Conservation (phyloP, 2,113 vertebrate species). For the Neotoma lepida region DNA sequence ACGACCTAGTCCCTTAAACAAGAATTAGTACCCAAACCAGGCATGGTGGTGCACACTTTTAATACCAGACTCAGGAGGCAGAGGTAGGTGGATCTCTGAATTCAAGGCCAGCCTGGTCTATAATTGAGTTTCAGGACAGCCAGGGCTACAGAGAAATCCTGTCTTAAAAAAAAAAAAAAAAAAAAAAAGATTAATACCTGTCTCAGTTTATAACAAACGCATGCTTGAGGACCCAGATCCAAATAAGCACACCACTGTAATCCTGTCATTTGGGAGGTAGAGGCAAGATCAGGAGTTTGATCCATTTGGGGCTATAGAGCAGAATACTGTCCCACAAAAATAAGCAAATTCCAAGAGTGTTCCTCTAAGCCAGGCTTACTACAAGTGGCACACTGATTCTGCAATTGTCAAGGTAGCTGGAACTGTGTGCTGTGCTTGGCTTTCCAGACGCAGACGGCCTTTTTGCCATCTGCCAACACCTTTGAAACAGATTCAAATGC, state of each 20-base stretch:
- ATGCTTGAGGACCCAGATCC: neutral
- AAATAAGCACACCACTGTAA: neutral
- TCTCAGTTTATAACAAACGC: slow-evolving; percentile 18
- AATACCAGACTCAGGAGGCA: neutral
- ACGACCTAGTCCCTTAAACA: slow-evolving; percentile 17
- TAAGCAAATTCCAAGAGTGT: neutral
- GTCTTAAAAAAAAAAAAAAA: neutral
- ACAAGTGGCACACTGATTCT: neutral
- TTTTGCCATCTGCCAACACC: neutral
- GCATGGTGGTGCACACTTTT: neutral
- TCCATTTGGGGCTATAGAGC: neutral
- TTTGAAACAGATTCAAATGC: slow-evolving; percentile 58
- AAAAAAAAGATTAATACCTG: neutral
- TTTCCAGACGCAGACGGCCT: neutral
- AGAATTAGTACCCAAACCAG: neutral
- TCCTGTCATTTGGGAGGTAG: neutral
- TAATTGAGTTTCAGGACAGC: neutral
- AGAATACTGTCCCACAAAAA: neutral
- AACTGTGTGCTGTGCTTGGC: neutral
- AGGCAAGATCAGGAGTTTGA: neutral
- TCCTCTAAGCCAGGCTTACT: neutral
- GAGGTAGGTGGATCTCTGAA: neutral
- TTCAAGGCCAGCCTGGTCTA: neutral
- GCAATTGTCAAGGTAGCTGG: neutral
- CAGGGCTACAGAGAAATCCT: neutral